A percentile compares a stretch with the other conserved stretches of the same genome.
phyloP scores from a whole-genome alignment of 2,113 vertebrate genomes.

The Oryzias curvinotus region DNA sequence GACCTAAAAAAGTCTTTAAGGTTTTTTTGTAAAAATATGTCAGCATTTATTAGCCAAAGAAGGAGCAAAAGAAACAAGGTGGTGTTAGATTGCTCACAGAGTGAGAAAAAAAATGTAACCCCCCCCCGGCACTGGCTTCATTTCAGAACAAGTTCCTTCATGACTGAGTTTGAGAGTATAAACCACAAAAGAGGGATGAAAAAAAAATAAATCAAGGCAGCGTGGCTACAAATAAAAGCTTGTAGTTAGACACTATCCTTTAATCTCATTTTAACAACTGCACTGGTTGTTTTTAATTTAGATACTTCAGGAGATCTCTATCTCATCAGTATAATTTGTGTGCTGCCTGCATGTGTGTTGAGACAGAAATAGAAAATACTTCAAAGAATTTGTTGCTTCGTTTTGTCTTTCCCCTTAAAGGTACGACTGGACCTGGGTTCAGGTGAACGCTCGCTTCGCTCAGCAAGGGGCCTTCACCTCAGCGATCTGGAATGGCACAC shows the following conservation, averaged over 20 bases:
- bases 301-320: too few relatives aligned
- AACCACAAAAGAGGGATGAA: slow-evolving; percentile 32
- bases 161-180: slow-evolving; percentile 32
- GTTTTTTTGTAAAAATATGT: slow-evolving; percentile 13
- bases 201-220: slow-evolving; percentile 13
- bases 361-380: too few relatives aligned
- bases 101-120: slow-evolving; percentile 15
- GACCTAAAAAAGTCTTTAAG: slow-evolving; percentile 3
- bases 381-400: too few relatives aligned
- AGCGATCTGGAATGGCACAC: slow-evolving; percentile 85
- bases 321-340: too few relatives aligned
- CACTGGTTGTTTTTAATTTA: slow-evolving; percentile 3
- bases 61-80: slow-evolving; percentile 14
- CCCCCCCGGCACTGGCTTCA: slow-evolving; percentile 34
- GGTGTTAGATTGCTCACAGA: slow-evolving; percentile 43
- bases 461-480: slow-evolving; percentile 73
- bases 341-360: too few relatives aligned
- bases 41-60: slow-evolving; percentile 32
- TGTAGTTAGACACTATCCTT: slow-evolving; percentile 6
- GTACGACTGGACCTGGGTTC: slow-evolving; percentile 80
- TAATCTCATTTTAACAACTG: slow-evolving; percentile 9
- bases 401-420: slow-evolving; percentile 52
- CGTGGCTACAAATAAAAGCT: neutral
- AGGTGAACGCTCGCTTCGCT: slow-evolving; percentile 72
- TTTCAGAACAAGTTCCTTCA: slow-evolving; percentile 62